phyloP scores from a whole-genome alignment of 2,113 vertebrate species.

The Merops nubicus region DNA sequence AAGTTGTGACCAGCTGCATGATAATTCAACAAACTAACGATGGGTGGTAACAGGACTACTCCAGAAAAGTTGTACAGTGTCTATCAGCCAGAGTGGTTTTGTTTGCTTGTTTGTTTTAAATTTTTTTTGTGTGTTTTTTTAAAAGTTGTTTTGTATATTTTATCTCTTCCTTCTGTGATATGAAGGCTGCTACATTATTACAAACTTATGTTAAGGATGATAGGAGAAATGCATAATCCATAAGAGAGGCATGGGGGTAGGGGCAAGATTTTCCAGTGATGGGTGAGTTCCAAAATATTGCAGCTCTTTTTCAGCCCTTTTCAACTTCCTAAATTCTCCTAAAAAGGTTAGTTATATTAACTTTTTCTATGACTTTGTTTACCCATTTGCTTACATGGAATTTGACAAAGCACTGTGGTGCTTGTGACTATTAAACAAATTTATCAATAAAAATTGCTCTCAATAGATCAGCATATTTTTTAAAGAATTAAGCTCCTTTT shows the following conservation, averaged over 20 bases:
- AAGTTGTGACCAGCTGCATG: not conserved
- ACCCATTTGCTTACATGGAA: not conserved
- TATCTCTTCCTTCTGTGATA: not conserved
- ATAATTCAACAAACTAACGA: not conserved
- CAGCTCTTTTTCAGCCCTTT: not conserved
- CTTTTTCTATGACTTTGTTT: not conserved
- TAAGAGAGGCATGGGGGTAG: accelerated
- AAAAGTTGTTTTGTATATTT: not conserved
- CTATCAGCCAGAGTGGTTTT: not conserved
- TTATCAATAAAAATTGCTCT: not conserved
- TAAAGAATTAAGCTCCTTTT: not conserved
- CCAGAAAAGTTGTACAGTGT: not conserved
- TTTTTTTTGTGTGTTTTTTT: too few species aligned
- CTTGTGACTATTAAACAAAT: not conserved
- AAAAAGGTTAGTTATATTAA: not conserved
- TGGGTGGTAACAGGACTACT: not conserved
- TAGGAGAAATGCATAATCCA: not conserved
- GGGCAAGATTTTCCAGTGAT: not conserved
- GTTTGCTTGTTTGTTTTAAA: not conserved
- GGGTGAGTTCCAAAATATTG: not conserved
- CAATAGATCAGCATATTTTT: not conserved
- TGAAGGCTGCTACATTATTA: not conserved
- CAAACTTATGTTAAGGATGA: not conserved
- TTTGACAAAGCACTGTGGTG: not conserved
- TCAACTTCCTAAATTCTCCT: not conserved